phyloP scores from a whole-genome alignment of 2,113 vertebrate genomes.

The Halcyon malimbica region DNA sequence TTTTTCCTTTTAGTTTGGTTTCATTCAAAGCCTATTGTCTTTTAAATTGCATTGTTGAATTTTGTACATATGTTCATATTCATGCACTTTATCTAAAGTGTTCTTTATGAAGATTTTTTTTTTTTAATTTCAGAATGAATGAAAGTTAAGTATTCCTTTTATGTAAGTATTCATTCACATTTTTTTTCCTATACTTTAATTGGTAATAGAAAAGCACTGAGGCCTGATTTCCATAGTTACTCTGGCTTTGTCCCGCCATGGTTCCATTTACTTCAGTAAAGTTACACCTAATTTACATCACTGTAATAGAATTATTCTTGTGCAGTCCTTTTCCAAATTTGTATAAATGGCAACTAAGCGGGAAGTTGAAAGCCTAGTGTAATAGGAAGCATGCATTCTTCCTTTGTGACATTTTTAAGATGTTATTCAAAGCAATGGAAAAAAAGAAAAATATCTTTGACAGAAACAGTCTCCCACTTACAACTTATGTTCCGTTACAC shows the following conservation, averaged over 20 bases:
- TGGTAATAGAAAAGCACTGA: neutral
- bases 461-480: neutral
- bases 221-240: neutral
- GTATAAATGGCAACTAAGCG: neutral
- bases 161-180: neutral
- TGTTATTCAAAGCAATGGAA: neutral
- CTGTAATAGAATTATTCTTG: neutral
- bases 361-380: neutral
- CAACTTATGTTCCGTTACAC: neutral
- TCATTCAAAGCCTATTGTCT: neutral
- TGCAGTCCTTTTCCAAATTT: neutral
- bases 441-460: neutral
- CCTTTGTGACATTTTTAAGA: neutral
- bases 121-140: neutral
- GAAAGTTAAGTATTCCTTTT: neutral
- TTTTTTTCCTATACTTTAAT: neutral
- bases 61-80: neutral
- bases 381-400: neutral
- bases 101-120: neutral
- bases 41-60: neutral
- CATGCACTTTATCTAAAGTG: neutral
- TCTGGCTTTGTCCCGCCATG: neutral
- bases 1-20: neutral
- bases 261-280: neutral
- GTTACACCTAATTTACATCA: neutral